A percentile compares a stretch with the other conserved stretches of the same genome.
These are phyloP conservation scores for Heliangelus exortis DNA, from an alignment of 2,797 vertebrate genomes.

Conservation along the genomic window DNA sequence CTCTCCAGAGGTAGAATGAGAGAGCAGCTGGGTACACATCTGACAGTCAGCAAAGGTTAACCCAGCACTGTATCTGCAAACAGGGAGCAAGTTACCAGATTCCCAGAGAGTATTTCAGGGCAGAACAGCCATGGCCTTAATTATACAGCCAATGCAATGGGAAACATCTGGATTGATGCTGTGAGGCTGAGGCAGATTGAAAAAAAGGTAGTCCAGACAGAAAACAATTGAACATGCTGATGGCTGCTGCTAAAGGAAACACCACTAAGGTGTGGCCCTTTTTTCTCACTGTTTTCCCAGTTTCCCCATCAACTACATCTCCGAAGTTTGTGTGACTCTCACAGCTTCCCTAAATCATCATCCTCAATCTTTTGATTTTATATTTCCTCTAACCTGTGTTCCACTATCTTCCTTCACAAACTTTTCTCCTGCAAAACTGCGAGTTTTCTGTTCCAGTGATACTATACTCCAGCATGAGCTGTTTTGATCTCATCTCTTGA, in stretches of 20 bases:
- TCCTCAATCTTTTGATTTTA: background rate
- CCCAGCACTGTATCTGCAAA: background rate
- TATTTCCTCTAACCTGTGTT: background rate
- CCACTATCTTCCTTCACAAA: background rate
- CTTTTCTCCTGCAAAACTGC: background rate
- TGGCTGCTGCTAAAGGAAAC: background rate
- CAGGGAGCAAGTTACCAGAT: background rate
- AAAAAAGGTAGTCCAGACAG: background rate
- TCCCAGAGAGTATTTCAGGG: background rate
- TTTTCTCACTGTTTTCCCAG: background rate
- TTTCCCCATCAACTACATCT: background rate
- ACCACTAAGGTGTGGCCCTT: background rate
- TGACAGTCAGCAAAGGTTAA: background rate
- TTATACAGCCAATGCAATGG: background rate
- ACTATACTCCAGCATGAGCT: background rate
- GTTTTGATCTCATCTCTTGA: background rate
- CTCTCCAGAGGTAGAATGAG: background rate
- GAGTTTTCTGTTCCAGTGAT: background rate
- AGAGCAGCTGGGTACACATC: background rate
- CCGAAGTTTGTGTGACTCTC: background rate
- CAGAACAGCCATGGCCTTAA: background rate
- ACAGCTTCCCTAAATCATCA: background rate
- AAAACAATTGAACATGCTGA: background rate
- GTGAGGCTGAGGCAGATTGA: background rate
- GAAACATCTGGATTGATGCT: background rate